Percentiles rank a stretch among this genome's conserved stretches.
These are phyloP conservation scores for Micropterix aruncella DNA, from an alignment of 2,888 invertebrate genomes.

Conservation along the genomic window DNA sequence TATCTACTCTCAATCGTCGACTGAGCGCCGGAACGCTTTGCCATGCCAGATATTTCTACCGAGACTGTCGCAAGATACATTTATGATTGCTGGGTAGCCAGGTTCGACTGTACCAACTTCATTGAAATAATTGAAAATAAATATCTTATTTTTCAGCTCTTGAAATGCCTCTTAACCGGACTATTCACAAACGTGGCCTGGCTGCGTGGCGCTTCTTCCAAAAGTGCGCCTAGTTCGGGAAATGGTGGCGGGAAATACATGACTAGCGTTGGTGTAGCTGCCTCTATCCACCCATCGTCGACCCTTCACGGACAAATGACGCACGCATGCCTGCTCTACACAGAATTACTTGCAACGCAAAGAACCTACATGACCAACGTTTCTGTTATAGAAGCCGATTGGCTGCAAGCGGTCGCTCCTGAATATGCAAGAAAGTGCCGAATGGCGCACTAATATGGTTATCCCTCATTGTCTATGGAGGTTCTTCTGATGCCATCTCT, in stretches of 20 bases:
- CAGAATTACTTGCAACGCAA: constrained; percentile 77
- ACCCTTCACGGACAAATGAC: constrained; percentile 45
- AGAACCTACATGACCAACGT: constrained; percentile 68
- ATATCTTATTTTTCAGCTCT: constrained; percentile 20
- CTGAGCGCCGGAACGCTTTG: too few relatives aligned
- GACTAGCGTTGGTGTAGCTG: constrained; percentile 29
- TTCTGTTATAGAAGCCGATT: constrained; percentile 65
- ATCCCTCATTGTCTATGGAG: neutral
- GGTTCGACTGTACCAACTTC: too few relatives aligned
- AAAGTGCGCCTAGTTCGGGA: constrained; percentile 44
- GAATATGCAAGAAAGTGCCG: constrained; percentile 23
- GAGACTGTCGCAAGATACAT: too few relatives aligned
- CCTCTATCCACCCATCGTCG: constrained; percentile 75
- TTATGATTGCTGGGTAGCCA: too few relatives aligned
- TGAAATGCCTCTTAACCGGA: constrained; percentile 71
- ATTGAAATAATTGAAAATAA: constrained; percentile 16
- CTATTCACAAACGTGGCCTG: constrained; percentile 81
- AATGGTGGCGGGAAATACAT: constrained; percentile 18
- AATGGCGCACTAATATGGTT: constrained; percentile 11
- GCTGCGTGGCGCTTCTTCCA: constrained; percentile 52
- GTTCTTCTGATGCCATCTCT: too few relatives aligned
- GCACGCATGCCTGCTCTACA: constrained; percentile 63
- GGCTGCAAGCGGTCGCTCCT: constrained; percentile 52
- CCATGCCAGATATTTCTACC: too few relatives aligned
- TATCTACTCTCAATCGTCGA: too few relatives aligned